Conservation (phyloP, 2,113 vertebrate species). For the Nothobranchius furzeri region DNA sequence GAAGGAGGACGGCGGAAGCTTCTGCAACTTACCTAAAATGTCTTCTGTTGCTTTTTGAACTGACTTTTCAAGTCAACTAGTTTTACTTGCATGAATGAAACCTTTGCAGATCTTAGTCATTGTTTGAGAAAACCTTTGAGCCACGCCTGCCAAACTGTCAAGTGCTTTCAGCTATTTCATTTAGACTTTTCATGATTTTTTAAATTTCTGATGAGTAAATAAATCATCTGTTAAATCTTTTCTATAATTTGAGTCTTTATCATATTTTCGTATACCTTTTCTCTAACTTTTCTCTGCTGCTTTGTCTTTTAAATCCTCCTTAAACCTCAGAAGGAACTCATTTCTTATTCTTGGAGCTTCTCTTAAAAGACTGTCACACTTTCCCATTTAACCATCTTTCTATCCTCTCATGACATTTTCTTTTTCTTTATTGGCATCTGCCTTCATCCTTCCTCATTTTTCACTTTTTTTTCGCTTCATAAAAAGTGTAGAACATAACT, state of each 20-base stretch:
- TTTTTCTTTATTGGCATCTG: slow-evolving; percentile 4
- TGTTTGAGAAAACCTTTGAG: too few species aligned
- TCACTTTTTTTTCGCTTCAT: slow-evolving; percentile 1
- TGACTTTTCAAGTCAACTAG: too few species aligned
- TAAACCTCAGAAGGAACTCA: neutral
- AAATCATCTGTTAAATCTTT: slow-evolving; percentile 10
- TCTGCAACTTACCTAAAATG: slow-evolving; percentile 29
- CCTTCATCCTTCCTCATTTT: slow-evolving; percentile 14
- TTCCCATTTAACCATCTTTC: slow-evolving; percentile 20
- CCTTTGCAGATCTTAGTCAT: too few species aligned
- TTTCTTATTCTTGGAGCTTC: slow-evolving; percentile 7
- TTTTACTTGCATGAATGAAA: too few species aligned
- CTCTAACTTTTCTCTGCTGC: too few species aligned
- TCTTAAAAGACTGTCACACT: slow-evolving; percentile 8
- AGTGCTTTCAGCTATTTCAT: neutral
- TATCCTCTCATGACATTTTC: slow-evolving; percentile 19
- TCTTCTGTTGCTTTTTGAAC: slow-evolving; percentile 1
- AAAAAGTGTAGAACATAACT: slow-evolving; percentile 7
- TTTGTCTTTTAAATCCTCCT: slow-evolving; percentile 3
- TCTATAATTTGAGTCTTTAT: neutral
- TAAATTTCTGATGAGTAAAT: slow-evolving; percentile 1
- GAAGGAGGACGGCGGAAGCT: neutral
- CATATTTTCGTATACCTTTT: slow-evolving; percentile 17
- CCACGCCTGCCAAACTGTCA: too few species aligned
- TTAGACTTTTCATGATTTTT: slow-evolving; percentile 2